These are phyloP conservation scores for Brotula barbata DNA, from an alignment of 2,797 vertebrate genomes.

Conservation along the genomic window DNA sequence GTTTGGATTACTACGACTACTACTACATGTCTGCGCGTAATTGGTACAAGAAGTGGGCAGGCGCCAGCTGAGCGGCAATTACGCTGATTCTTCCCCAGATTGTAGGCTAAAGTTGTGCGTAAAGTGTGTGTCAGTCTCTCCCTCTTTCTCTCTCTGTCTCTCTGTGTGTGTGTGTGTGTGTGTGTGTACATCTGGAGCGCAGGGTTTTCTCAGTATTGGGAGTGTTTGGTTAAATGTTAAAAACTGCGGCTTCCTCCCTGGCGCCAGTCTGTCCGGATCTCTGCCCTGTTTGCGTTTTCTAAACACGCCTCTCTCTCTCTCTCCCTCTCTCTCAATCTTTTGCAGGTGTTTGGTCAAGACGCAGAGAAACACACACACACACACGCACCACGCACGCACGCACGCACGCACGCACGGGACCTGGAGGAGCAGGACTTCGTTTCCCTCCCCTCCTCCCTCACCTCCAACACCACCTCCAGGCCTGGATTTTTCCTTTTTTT, in stretches of 20 bases:
- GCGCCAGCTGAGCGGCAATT: constrained; percentile 83
- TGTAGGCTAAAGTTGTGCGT: constrained; percentile 76
- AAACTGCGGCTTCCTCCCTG: constrained; percentile 96
- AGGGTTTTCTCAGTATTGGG: constrained; percentile 90
- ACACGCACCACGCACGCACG: constrained; percentile 41
- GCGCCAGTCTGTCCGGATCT: constrained; percentile 98
- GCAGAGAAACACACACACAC: constrained; percentile 63
- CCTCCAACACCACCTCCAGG: constrained; percentile 52
- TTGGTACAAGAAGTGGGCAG: constrained; percentile 86
- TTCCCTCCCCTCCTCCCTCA: neutral
- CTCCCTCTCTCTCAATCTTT: constrained; percentile 83
- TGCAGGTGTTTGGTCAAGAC: constrained; percentile 95
- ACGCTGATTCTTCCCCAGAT: constrained; percentile 83
- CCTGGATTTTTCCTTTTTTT: constrained; percentile 70
- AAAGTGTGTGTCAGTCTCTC: constrained; percentile 57
- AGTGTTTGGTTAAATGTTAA: constrained; percentile 98
- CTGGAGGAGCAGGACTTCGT: constrained; percentile 76
- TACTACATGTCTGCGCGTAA: constrained; percentile 83
- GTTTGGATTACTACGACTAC: constrained; percentile 77
- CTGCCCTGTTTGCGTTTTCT: constrained; percentile 93
- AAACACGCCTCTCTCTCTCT: constrained; percentile 84
- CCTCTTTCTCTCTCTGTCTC: constrained; percentile 7
- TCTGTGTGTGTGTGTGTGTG: constrained; percentile 38
- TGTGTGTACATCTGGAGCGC: constrained; percentile 91
- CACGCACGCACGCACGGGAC: constrained; percentile 61